phyloP scores from a whole-genome alignment of 2,113 vertebrate species.

The Oplegnathus fasciatus region DNA sequence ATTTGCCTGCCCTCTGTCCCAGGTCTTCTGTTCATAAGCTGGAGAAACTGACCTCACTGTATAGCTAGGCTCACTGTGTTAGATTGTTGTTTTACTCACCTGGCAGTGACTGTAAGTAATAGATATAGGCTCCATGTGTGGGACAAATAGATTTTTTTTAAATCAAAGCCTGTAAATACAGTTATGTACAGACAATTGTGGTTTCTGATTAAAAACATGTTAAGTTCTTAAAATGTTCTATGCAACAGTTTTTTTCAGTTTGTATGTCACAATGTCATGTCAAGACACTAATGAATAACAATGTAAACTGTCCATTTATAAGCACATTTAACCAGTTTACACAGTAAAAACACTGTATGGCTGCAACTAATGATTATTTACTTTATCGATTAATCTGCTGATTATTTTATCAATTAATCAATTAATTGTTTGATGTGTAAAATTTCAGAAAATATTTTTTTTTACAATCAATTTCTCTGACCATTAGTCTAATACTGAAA shows the following conservation, averaged over 20 bases:
- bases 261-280: background rate
- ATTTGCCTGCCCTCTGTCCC: conserved; percentile 43
- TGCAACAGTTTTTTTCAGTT: background rate
- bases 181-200: no score
- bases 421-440: background rate
- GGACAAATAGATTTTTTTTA: background rate
- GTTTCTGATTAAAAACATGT: background rate
- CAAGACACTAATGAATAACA: background rate
- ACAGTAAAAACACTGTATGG: background rate
- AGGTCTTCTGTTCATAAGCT: conserved; percentile 4
- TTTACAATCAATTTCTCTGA: background rate
- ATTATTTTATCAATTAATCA: no score
- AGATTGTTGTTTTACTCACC: conserved; percentile 28
- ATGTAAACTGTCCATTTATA: background rate
- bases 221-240: background rate
- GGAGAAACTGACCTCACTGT: conserved; percentile 14
- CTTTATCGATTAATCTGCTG: background rate
- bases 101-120: background rate
- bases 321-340: background rate
- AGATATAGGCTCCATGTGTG: background rate
- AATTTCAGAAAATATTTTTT: background rate
- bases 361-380: background rate
- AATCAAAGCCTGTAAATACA: background rate
- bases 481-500: no score
- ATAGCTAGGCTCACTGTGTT: background rate